Conservation (phyloP, 2,113 vertebrate species). For the Protobothrops flavoviridis region DNA sequence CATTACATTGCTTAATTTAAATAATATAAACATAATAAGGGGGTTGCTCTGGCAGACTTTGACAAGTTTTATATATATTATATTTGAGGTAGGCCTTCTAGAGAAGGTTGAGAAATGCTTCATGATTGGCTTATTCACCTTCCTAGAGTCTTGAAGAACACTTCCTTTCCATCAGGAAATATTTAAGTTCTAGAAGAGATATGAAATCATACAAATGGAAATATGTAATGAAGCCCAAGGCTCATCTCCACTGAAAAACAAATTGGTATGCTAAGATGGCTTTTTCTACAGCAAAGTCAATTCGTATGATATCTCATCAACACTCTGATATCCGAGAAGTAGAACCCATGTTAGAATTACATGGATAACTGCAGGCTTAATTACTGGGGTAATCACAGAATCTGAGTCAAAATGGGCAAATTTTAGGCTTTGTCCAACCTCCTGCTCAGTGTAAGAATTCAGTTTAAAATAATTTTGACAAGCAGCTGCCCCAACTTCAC, state of each 20-base stretch:
- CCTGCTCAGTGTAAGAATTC: neutral
- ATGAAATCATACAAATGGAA: neutral
- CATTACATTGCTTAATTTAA: constrained; percentile 35
- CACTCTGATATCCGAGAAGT: neutral
- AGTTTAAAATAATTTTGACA: neutral
- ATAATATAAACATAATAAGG: constrained; percentile 36
- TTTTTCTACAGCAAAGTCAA: neutral
- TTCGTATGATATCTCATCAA: neutral
- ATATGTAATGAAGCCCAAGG: neutral
- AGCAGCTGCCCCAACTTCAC: neutral
- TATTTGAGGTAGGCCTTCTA: neutral
- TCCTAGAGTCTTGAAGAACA: neutral
- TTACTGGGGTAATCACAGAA: neutral
- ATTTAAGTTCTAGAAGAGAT: neutral
- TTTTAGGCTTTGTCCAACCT: neutral
- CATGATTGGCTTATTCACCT: neutral
- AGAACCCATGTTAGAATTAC: neutral
- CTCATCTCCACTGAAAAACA: neutral
- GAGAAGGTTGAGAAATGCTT: neutral
- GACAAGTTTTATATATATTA: neutral
- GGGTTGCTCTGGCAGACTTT: constrained; percentile 13
- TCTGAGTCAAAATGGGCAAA: neutral
- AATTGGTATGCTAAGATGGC: neutral
- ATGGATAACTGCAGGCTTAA: neutral
- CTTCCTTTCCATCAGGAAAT: neutral